Base-by-base conservation (phyloP, 2,113 vertebrate species). In the Thamnaconus septentrionalis region DNA sequence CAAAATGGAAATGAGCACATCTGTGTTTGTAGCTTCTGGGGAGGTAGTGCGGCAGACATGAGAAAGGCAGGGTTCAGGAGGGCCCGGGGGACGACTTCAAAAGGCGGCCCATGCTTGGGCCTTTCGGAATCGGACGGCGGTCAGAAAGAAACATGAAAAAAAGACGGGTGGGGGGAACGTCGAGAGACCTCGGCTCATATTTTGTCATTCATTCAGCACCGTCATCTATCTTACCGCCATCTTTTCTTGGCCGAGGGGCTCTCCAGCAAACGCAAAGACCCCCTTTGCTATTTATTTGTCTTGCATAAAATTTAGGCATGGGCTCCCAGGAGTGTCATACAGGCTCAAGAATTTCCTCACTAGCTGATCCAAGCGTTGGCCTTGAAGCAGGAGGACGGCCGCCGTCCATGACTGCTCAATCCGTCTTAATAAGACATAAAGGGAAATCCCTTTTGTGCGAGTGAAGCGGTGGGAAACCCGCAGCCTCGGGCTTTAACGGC, bases 21-120 rank as follows among this genome's bases (percentile, higher is more conserved):
- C 85, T 90, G 89, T 83, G 78, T 88, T 89, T 87, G 81, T 74
- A 76, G 61, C 85, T 85, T 67, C 45, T 63, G 48, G 45, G 59
- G 63, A 75, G 64, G 57, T 78, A 73, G 52, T 40, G 68, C 59
- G 47, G 52, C 66, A 46, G 69, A 58, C 46, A 61, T 75, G 68
- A 80, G 69, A 78, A 82, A 53, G 55, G 74, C 75, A 71, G 71
- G 12, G 3, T 11, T n/a, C 11, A 62, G 8, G 73, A 56, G 59
- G 59, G 3, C 81, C 80, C 78, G 0, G 7, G 77, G 80, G 74
- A 61, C 53, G 71, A 64, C 68, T 74, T 82, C 60, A 83, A 81
- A 85, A 58, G 57, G 18, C 50, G 48, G 76, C 59, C 49, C 80
- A 75, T 81, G 76, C 65, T 72, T 62, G 43, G 53, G 54, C 31